Base-by-base conservation (phyloP, 2,888 invertebrate genomes). In the Eristalinus sepulchralis region DNA sequence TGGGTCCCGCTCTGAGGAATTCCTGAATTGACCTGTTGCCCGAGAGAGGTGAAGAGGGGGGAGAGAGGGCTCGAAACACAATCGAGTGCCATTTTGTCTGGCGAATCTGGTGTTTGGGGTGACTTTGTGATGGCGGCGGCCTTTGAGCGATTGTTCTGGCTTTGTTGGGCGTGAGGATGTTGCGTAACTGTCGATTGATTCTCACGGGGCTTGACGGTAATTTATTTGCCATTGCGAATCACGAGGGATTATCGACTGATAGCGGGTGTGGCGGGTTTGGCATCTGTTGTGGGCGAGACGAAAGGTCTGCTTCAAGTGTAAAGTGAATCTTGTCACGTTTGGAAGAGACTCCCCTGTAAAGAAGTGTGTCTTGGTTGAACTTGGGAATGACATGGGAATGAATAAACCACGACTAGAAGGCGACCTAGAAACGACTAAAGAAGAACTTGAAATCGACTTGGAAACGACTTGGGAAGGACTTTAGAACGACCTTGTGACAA, bases 41-140 rank as follows among this genome's bases (percentile, higher is more conserved):
- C 27, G 66, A 75, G 75, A 78, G 55, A 62, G 71, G 27, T 27
- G 27, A 3, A 2, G 27, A 5, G 5, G 27, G 2, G 27, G 27
- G 27, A 5, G 27, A 27, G 27, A 27, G 27, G 27, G 27, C 27
- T 27, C 27, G 5, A 27, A 27, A 27, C 27, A 64, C 83, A 55
- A 82, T 86, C 47, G 73, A 83, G 82, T 86, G 83, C 83, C 86
- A 83, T 86, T 86, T 86, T 86, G 86, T 83, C 86, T 86, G 78
- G 66, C 75, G 53, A 75, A 67, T 55, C 34, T 20, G 34, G 11
- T 10, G 5, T 17, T 24, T 20, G 34, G 55, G 34, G 20, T 8
- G 13, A 47, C 36, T 75, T 66, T n/a, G 62, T 47, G 47, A 34
- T 17, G 67, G 81, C 60, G 72, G 76, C 64, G 66, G 53, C 59